A percentile compares a stretch with the other conserved stretches of the same genome.
Conservation (phyloP, 2,888 invertebrate species). For the Heteromyza rotundicornis region DNA sequence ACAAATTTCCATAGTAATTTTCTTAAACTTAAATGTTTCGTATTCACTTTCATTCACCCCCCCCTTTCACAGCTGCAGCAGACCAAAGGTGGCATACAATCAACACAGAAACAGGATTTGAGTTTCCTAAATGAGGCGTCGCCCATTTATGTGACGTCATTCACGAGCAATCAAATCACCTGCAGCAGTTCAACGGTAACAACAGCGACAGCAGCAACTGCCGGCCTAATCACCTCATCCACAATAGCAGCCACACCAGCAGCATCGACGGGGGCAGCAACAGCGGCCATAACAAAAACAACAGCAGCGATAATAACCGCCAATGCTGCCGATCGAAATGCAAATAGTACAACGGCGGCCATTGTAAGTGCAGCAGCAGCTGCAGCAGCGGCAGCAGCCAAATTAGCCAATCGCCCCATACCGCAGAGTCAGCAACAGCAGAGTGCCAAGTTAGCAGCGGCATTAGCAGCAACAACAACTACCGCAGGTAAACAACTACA, state of each 20-base stretch:
- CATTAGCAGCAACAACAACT: slow-evolving; percentile 78
- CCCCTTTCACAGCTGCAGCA: slow-evolving; percentile 49
- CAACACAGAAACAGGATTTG: slow-evolving; percentile 66
- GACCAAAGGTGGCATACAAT: slow-evolving; percentile 62
- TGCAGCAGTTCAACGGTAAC: slow-evolving; percentile 65
- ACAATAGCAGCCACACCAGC: slow-evolving; percentile 26
- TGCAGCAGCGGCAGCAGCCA: slow-evolving; percentile 40
- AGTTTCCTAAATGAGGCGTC: slow-evolving; percentile 84
- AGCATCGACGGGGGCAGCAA: slow-evolving; percentile 20
- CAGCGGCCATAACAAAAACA: slow-evolving; percentile 28
- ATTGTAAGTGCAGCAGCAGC: slow-evolving; percentile 36
- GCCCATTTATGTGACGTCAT: slow-evolving; percentile 83
- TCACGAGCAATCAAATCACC: slow-evolving; percentile 66
- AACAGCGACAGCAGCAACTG: slow-evolving; percentile 54
- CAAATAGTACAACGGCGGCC: slow-evolving; percentile 39
- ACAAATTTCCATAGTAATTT: too few relatives aligned
- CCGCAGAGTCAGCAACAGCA: slow-evolving; percentile 26
- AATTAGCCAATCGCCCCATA: slow-evolving; percentile 26
- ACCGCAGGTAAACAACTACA: slow-evolving; percentile 81
- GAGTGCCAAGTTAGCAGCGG: too few relatives aligned
- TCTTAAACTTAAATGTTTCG: too few relatives aligned
- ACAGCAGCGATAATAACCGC: slow-evolving; percentile 40
- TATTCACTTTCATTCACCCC: too few relatives aligned
- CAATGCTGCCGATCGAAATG: slow-evolving; percentile 36
- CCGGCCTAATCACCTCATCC: slow-evolving; percentile 49